These are phyloP conservation scores for Neotoxoptera formosana DNA, from an alignment of 1,140 invertebrate genomes.

Conservation along the genomic window DNA sequence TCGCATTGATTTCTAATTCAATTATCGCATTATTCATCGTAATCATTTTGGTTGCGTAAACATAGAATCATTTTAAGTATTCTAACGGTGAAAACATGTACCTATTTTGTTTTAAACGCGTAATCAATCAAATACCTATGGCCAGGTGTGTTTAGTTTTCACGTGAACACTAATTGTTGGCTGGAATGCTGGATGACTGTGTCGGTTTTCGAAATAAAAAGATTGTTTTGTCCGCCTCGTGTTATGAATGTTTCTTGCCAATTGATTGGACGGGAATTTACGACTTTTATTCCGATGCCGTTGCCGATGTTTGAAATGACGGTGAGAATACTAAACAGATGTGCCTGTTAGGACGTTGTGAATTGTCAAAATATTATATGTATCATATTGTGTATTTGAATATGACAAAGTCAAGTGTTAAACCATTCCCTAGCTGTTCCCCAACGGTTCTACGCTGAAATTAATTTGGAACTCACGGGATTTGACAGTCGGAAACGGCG, in stretches of 20 bases:
- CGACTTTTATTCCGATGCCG: not conserved
- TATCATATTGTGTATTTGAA: not conserved
- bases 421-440: not conserved
- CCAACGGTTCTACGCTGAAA: not conserved
- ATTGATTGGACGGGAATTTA: not conserved
- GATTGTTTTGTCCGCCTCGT: not conserved
- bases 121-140: not conserved
- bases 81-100: not conserved
- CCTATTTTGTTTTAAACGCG: not conserved
- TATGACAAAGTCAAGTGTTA: not conserved
- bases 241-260: not conserved
- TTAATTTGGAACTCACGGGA: not conserved
- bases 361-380: not conserved
- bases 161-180: not conserved
- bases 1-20: not conserved
- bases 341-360: not conserved
- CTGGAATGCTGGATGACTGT: not conserved
- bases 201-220: not conserved
- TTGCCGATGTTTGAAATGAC: not conserved
- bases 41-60: not conserved
- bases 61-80: not conserved
- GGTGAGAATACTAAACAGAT: not conserved
- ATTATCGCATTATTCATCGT: not conserved
- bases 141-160: not conserved
- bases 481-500: not conserved